phyloP scores from a whole-genome alignment of 2,888 invertebrate genomes.

The Sesia bembeciformis region DNA sequence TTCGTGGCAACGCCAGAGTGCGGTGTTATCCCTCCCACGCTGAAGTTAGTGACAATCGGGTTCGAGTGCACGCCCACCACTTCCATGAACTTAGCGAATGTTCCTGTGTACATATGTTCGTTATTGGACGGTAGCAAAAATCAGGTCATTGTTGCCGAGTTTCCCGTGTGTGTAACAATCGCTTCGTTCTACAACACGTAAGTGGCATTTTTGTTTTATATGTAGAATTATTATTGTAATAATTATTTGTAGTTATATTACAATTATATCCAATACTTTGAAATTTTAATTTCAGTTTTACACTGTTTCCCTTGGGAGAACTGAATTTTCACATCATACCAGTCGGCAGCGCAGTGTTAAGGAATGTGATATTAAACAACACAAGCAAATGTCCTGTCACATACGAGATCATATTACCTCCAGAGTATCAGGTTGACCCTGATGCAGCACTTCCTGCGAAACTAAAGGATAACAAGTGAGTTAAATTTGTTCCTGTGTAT shows the following conservation, averaged over 20 bases:
- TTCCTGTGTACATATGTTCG: constrained; percentile 54
- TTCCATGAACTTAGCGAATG: constrained; percentile 52
- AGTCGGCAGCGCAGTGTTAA: constrained; percentile 62
- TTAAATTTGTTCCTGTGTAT: not conserved
- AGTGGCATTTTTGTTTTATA: constrained; percentile 10
- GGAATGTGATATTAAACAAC: constrained; percentile 74
- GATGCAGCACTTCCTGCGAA: constrained; percentile 15
- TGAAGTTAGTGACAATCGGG: constrained; percentile 39
- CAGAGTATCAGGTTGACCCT: constrained; percentile 29
- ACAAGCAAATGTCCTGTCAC: constrained; percentile 74
- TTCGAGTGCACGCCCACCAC: constrained; percentile 57
- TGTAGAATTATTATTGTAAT: too few relatives aligned
- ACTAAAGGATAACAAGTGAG: constrained; percentile 45
- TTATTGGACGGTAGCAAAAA: constrained; percentile 57
- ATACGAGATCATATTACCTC: constrained; percentile 55
- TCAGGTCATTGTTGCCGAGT: constrained; percentile 62
- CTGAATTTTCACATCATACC: constrained; percentile 75
- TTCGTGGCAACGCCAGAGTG: constrained; percentile 45
- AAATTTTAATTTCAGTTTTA: constrained; percentile 53
- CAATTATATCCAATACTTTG: not conserved
- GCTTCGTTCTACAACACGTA: constrained; percentile 68
- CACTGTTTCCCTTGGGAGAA: constrained; percentile 71
- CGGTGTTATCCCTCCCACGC: constrained; percentile 40
- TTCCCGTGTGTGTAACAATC: constrained; percentile 55
- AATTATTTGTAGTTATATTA: too few relatives aligned